Conservation (phyloP, 2,888 invertebrate genomes). For the Lamellibrachia columna region DNA sequence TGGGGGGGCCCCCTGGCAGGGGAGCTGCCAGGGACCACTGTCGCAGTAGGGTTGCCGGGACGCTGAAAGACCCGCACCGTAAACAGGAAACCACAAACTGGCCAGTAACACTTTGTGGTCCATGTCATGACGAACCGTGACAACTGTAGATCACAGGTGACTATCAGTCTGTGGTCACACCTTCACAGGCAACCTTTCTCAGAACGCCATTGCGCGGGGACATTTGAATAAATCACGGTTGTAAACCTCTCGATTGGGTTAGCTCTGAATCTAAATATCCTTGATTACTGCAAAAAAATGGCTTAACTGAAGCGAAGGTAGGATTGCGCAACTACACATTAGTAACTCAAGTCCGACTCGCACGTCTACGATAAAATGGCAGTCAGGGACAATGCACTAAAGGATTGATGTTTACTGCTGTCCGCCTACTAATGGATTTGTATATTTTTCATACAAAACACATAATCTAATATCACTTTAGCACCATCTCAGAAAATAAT, state of each 20-base stretch:
- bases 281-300: background rate
- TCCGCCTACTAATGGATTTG: background rate
- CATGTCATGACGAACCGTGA: background rate
- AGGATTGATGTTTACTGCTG: background rate
- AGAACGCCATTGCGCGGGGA: background rate
- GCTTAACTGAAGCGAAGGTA: background rate
- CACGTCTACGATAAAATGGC: background rate
- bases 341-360: background rate
- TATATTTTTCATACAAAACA: background rate
- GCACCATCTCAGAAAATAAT: background rate
- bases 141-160: background rate
- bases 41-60: background rate
- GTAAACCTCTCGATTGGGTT: background rate
- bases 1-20: background rate
- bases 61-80: background rate
- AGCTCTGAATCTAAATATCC: background rate
- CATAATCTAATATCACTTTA: background rate
- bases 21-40: background rate
- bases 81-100: conserved; percentile 11
- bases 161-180: background rate
- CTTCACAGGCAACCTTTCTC: conserved; percentile 2
- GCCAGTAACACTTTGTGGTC: background rate
- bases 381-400: background rate
- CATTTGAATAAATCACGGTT: conserved; percentile 16
- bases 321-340: background rate